These are phyloP conservation scores for Aleadryas rufinucha DNA, from an alignment of 2,113 vertebrate genomes.

Conservation along the genomic window DNA sequence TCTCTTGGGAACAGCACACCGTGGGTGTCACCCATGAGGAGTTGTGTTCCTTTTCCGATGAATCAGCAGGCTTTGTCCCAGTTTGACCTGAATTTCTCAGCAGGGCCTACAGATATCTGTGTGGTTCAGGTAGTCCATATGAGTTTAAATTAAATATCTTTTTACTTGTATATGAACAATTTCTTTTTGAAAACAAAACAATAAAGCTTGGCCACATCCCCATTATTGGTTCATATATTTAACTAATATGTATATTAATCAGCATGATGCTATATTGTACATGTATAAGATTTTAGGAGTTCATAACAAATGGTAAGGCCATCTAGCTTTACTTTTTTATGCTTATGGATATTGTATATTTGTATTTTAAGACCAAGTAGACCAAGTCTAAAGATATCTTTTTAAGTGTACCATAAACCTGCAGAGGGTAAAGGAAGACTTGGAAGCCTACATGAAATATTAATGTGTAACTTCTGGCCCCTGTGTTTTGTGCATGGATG, in stretches of 20 bases:
- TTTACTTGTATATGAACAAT: not conserved
- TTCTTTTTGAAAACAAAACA: not conserved
- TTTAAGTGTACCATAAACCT: slow-evolving; percentile 44
- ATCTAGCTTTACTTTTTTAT: slow-evolving; percentile 67
- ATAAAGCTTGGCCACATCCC: slow-evolving; percentile 14
- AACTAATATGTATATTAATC: slow-evolving; percentile 64
- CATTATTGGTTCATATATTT: not conserved
- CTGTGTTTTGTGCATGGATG: slow-evolving; percentile 53
- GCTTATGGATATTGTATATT: slow-evolving; percentile 73
- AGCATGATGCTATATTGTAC: slow-evolving; percentile 71
- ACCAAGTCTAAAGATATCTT: slow-evolving; percentile 63
- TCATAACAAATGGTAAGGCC: slow-evolving; percentile 65
- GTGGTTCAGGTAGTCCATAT: not conserved
- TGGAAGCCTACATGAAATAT: slow-evolving; percentile 18
- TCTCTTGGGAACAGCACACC: not conserved
- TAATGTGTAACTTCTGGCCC: slow-evolving; percentile 35
- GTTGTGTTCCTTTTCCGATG: not conserved
- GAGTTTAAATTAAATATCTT: not conserved
- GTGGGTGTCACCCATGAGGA: not conserved
- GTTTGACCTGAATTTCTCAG: not conserved
- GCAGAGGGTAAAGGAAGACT: slow-evolving; percentile 32
- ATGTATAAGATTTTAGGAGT: slow-evolving; percentile 70
- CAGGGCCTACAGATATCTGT: not conserved
- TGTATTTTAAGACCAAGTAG: slow-evolving; percentile 74
- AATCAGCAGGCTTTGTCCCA: not conserved